Conservation (phyloP, 2,888 invertebrate species). For the Andrena praecox region DNA sequence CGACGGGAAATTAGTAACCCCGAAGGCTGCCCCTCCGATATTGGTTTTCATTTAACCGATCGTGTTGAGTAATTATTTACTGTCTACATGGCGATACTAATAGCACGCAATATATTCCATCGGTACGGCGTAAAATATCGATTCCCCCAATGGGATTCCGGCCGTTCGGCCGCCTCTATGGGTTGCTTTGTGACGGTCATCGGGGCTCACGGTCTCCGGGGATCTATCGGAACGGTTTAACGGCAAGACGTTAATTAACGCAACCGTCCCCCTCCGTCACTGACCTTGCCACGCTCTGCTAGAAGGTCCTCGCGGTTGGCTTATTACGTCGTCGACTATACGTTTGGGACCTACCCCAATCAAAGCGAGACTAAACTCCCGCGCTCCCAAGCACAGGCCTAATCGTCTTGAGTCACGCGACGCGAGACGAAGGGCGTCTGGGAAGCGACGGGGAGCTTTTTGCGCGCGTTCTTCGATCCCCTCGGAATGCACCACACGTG, state of each 20-base stretch:
- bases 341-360: slow-evolving; percentile 79
- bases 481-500: slow-evolving; percentile 46
- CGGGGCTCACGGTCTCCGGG: slow-evolving; percentile 44
- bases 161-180: background rate
- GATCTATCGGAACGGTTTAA: slow-evolving; percentile 63
- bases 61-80: slow-evolving; percentile 39
- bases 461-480: slow-evolving; percentile 60
- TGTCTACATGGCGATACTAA: slow-evolving; percentile 21
- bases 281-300: slow-evolving; percentile 68
- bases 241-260: slow-evolving; percentile 69
- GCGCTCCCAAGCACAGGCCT: slow-evolving; percentile 65
- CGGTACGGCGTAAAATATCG: slow-evolving; percentile 27
- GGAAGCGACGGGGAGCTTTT: slow-evolving; percentile 56
- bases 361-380: slow-evolving; percentile 74
- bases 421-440: slow-evolving; percentile 48
- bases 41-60: slow-evolving; percentile 27
- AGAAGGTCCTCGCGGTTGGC: slow-evolving; percentile 52
- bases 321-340: slow-evolving; percentile 68
- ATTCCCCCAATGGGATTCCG: slow-evolving; percentile 36
- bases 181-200: slow-evolving; percentile 42
- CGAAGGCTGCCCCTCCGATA: slow-evolving; percentile 3
- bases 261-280: slow-evolving; percentile 54
- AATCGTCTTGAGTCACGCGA: slow-evolving; percentile 77
- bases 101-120: slow-evolving; percentile 11
- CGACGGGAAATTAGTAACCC: background rate